These are phyloP conservation scores for Dascyllus trimaculatus DNA, from an alignment of 2,113 vertebrate species.

Conservation along the genomic window DNA sequence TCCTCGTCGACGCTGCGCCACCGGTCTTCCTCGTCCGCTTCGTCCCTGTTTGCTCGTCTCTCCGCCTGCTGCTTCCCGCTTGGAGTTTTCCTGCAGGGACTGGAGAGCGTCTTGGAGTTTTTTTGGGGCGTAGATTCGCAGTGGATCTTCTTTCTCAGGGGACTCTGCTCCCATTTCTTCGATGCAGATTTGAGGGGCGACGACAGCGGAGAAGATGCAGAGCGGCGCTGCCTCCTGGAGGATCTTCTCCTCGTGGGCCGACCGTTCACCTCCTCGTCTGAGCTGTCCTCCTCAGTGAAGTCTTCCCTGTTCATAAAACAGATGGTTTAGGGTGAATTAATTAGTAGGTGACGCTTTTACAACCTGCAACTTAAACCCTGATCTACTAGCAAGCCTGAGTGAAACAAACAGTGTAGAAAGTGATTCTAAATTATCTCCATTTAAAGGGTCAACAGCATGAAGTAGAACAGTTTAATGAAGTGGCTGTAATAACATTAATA, in stretches of 20 bases:
- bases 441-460: too few relatives aligned
- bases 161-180: conserved; percentile 6
- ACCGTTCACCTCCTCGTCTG: conserved; percentile 26
- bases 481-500: too few relatives aligned
- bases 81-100: conserved; percentile 9
- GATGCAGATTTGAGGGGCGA: conserved; percentile 23
- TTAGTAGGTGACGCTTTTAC: background rate
- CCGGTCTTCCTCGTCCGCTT: conserved; percentile 19
- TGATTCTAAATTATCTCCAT: too few relatives aligned
- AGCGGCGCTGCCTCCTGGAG: conserved; percentile 2
- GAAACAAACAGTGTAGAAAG: too few relatives aligned
- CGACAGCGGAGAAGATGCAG: conserved; percentile 19
- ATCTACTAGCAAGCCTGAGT: too few relatives aligned
- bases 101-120: conserved; percentile 3
- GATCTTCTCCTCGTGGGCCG: conserved; percentile 29
- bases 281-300: conserved; percentile 38
- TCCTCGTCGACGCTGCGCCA: conserved; percentile 60
- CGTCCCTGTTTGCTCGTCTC: background rate
- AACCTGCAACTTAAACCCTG: too few relatives aligned
- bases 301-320: conserved; percentile 41
- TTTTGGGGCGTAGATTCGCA: conserved; percentile 16
- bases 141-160: conserved; percentile 18
- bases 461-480: too few relatives aligned
- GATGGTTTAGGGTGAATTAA: background rate
- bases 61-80: conserved; percentile 17